Percentiles rank a stretch among this genome's conserved stretches.
These are phyloP conservation scores for Colossoma macropomum DNA, from an alignment of 2,113 vertebrate genomes.

Conservation along the genomic window DNA sequence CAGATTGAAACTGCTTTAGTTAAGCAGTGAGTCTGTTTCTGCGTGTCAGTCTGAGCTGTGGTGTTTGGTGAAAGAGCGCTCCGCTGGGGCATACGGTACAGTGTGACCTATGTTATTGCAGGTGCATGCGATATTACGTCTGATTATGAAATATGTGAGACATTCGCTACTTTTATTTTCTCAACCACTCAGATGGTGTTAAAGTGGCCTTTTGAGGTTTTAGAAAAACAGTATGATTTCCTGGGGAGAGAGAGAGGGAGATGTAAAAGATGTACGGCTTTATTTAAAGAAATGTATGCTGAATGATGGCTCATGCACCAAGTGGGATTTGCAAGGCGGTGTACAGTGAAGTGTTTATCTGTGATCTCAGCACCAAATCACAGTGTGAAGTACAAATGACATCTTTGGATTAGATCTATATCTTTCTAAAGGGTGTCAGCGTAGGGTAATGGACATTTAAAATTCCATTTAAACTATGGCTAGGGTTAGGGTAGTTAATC, in stretches of 20 bases:
- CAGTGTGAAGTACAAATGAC: constrained; percentile 18
- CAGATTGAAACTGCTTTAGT: constrained; percentile 44
- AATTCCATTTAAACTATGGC: background rate
- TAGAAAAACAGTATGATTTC: constrained; percentile 72
- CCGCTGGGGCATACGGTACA: constrained; percentile 60
- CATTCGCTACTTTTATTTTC: constrained; percentile 70
- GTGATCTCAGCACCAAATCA: constrained; percentile 39
- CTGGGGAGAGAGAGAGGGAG: constrained; percentile 39
- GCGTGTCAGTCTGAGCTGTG: constrained; percentile 31
- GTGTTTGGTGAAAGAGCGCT: constrained; percentile 47
- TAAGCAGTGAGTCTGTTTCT: constrained; percentile 37
- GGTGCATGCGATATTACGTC: constrained; percentile 73
- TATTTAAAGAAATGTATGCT: constrained; percentile 50
- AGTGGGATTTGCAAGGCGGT: constrained; percentile 15
- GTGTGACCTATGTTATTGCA: constrained; percentile 74
- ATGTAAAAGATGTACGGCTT: constrained; percentile 37
- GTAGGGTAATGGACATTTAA: background rate
- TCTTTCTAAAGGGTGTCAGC: background rate
- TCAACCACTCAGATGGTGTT: constrained; percentile 63
- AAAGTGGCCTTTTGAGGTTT: constrained; percentile 64
- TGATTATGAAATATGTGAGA: constrained; percentile 73
- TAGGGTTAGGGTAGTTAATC: too few species aligned
- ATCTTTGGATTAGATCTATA: background rate
- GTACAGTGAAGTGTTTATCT: constrained; percentile 5
- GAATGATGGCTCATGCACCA: background rate